Conservation (phyloP, 2,113 vertebrate genomes). For the Hippocampus barbouri region DNA sequence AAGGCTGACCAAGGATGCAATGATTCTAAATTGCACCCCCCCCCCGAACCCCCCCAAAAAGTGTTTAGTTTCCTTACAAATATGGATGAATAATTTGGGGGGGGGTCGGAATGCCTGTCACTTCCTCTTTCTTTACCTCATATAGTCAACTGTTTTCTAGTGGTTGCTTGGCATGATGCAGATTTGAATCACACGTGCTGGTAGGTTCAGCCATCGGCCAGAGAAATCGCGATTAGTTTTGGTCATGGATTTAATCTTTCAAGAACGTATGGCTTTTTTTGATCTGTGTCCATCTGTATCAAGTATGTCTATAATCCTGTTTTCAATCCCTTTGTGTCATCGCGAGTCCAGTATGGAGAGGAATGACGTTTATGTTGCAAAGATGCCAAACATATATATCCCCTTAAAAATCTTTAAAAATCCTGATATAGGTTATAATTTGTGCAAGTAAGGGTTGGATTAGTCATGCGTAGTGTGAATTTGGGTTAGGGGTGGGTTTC, state of each 20-base stretch:
- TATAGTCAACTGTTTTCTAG: neutral
- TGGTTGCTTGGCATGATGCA: neutral
- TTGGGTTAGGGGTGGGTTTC: too few relatives aligned
- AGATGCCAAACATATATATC: neutral
- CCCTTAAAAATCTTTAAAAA: too few relatives aligned
- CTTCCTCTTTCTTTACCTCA: constrained; percentile 23
- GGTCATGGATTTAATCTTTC: neutral
- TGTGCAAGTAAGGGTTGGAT: too few relatives aligned
- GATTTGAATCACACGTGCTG: constrained; percentile 10
- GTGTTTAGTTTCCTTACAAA: constrained; percentile 5
- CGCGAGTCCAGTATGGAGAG: neutral
- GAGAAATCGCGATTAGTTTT: constrained; percentile 5
- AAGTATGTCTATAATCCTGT: neutral
- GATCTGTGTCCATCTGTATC: neutral
- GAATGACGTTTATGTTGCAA: neutral
- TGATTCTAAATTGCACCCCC: constrained; percentile 58
- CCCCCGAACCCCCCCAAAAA: constrained; percentile 45
- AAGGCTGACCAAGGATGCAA: constrained; percentile 55
- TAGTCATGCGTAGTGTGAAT: too few relatives aligned
- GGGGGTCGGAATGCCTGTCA: constrained; percentile 17
- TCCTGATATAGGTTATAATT: too few relatives aligned
- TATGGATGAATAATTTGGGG: constrained; percentile 44
- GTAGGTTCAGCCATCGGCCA: neutral
- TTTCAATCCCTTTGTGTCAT: neutral
- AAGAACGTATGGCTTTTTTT: constrained; percentile 2